Conservation (phyloP, 1,140 invertebrate genomes). For the Probaryconus sp. region DNA sequence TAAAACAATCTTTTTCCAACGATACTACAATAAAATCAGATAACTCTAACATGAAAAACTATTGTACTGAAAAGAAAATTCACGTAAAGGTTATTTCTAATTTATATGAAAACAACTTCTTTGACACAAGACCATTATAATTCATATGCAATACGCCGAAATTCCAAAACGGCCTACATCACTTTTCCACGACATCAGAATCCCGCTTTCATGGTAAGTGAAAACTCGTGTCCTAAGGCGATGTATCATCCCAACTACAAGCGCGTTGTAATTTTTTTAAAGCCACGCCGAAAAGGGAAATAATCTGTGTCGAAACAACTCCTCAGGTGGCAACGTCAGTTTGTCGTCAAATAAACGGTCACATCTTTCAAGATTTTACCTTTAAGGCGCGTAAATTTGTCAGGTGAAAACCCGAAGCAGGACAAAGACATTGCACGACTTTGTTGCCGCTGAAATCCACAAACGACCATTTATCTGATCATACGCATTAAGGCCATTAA, state of each 20-base stretch:
- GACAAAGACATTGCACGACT: constrained; percentile 10
- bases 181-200: neutral
- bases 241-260: constrained; percentile 19
- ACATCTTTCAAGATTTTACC: constrained; percentile 16
- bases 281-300: constrained; percentile 5
- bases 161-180: neutral
- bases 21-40: too few relatives aligned
- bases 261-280: constrained; percentile 11
- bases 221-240: constrained; percentile 32
- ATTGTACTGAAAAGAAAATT: too few relatives aligned
- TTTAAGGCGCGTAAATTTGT: constrained; percentile 22
- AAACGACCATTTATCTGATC: constrained; percentile 38
- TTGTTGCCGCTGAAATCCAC: constrained; percentile 8
- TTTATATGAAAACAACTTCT: too few relatives aligned
- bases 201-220: constrained; percentile 41
- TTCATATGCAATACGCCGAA: constrained; percentile 11
- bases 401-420: constrained; percentile 24
- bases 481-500: constrained; percentile 33
- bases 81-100: too few relatives aligned
- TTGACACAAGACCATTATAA: constrained; percentile 10
- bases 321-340: constrained; percentile 20
- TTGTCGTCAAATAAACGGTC: constrained; percentile 25
- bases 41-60: too few relatives aligned
- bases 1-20: too few relatives aligned
- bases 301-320: constrained; percentile 36